Evolutionary conservation across 2,113 vertebrate species (phyloP), one percentile per base, ranked within the genome.

Genomic region (Centropus bengalensis): DNA sequence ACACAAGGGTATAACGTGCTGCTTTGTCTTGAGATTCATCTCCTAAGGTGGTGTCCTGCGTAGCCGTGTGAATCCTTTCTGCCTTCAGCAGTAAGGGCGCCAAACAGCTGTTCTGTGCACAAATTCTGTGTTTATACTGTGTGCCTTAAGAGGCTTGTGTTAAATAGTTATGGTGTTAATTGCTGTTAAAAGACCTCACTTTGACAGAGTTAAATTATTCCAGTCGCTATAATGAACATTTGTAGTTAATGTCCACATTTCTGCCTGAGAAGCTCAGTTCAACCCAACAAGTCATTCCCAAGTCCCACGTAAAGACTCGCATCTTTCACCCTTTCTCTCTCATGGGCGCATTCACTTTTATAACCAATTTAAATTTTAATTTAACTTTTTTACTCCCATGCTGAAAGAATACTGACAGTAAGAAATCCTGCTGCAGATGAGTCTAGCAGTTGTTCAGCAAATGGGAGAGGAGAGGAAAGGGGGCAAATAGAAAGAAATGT

Each of bases 81-180:
- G 52, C 52, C n/a, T 69, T 84, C 32, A 28, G 17, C 20, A 71
- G 42, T 52, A 17, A 42, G 42, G 18, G 44, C 21, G 36, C 54
- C 52, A 44, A 66, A 68, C 23, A 13, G n/a, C 52, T 47, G 10
- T 23, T 74, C 13, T 59, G 36, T 47, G 22, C 32, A 27, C 22
- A 9, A 42, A 9, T 10, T 85, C 9, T 1, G 0, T 5, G 4
- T 84, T 36, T 74, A 33, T 79, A 14, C 3, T 64, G 22, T n/a
- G 14, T 59, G 13, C 2, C 1, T 40, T 28, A 38, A 91, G 40
- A 51, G 19, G 21, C 42, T 91, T 49, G 8, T 56, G 38, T 86
- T 67, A 59, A 42, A 42, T 33, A 38, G 7, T 49, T 83, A 3
- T 14, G 27, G 30, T 51, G 13, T 55, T 75, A 81, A 66, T 63